Conservation (phyloP, 2,888 invertebrate genomes). For the Chymomyza procnemis region DNA sequence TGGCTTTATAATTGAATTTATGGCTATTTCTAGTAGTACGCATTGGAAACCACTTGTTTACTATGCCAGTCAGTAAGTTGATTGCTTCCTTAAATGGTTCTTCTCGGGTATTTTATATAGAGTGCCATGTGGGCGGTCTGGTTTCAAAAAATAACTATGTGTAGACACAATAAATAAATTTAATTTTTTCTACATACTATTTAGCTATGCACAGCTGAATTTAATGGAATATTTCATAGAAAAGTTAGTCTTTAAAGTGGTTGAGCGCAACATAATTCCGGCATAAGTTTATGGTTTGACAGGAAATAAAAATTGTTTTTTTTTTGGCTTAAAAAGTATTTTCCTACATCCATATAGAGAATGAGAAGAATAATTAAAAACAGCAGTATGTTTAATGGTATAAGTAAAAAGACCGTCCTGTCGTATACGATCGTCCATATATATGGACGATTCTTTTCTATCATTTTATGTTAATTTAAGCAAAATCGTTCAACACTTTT, state of each 20-base stretch:
- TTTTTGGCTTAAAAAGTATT: too few species aligned
- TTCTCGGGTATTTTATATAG: neutral
- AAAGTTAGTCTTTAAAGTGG: neutral
- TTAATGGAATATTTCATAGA: neutral
- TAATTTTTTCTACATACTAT: slow-evolving; percentile 53
- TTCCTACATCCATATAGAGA: too few species aligned
- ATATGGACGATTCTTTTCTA: too few species aligned
- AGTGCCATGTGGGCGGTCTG: neutral
- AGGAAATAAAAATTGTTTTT: neutral
- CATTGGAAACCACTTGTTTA: neutral
- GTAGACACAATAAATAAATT: neutral
- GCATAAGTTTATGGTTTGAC: neutral
- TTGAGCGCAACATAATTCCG: neutral
- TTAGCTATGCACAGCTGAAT: slow-evolving; percentile 37
- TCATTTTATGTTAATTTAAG: too few species aligned
- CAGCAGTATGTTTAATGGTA: too few species aligned
- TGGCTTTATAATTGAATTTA: slow-evolving; percentile 44
- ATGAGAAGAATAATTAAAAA: too few species aligned
- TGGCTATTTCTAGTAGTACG: neutral
- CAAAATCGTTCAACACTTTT: too few species aligned
- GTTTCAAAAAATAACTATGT: neutral
- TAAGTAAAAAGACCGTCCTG: too few species aligned
- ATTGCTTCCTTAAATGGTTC: neutral
- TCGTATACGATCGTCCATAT: too few species aligned
- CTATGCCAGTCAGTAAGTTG: too few species aligned